Evolutionary conservation across 1,140 invertebrate species (phyloP).

Genomic region (Elymnias hypermnestra): DNA sequence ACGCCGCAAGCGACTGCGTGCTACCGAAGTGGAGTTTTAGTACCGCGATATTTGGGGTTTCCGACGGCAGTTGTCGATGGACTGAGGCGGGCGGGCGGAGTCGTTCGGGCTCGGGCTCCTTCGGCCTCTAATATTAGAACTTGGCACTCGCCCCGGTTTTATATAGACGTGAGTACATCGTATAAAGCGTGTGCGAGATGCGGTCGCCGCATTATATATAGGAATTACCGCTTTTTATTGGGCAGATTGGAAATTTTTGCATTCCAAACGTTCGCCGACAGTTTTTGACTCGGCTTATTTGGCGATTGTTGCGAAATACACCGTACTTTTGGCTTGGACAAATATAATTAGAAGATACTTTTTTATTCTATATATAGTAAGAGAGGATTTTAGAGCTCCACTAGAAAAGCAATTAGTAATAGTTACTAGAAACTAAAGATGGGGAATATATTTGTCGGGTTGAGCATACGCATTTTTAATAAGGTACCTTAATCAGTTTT

Average conservation of each 20-base stretch:
- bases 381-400: too few species aligned
- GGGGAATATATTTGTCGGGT: too few species aligned
- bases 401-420: too few species aligned
- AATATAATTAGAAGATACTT: too few species aligned
- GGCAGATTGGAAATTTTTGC: slow-evolving; percentile 65
- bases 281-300: slow-evolving; percentile 44
- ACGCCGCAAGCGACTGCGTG: too few species aligned
- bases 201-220: slow-evolving; percentile 62
- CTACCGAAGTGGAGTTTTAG: slow-evolving; percentile 44
- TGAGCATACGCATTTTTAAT: too few species aligned
- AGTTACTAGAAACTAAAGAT: too few species aligned
- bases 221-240: slow-evolving; percentile 70
- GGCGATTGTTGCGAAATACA: slow-evolving; percentile 26
- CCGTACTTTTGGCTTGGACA: not conserved
- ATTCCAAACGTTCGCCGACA: slow-evolving; percentile 42
- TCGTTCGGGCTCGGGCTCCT: slow-evolving; percentile 54
- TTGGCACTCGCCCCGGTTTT: slow-evolving; percentile 73
- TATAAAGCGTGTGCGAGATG: slow-evolving; percentile 71
- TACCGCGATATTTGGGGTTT: slow-evolving; percentile 59
- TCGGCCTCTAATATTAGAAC: slow-evolving; percentile 71
- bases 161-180: slow-evolving; percentile 74
- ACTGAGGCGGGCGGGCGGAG: slow-evolving; percentile 69
- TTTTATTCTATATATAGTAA: too few species aligned
- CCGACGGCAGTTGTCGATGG: slow-evolving; percentile 62
- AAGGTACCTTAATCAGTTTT: too few species aligned